Percentiles rank a stretch among this genome's conserved stretches.
phyloP scores from a whole-genome alignment of 2,113 vertebrate genomes.

The Gymnogyps californianus region DNA sequence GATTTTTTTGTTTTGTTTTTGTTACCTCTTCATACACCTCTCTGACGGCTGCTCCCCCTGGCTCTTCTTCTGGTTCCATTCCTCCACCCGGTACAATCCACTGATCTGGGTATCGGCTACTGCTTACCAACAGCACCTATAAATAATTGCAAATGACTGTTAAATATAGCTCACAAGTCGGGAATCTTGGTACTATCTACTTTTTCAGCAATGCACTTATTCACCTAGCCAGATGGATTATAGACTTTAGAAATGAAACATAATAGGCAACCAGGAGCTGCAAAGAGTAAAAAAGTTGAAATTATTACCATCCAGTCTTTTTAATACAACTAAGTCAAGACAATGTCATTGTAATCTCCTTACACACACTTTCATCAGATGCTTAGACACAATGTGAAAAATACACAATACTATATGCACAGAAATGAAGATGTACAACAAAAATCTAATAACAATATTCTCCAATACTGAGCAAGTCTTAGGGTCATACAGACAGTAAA shows the following conservation, averaged over 20 bases:
- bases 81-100: slow-evolving; percentile 92
- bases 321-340: neutral
- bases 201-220: neutral
- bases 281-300: neutral
- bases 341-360: neutral
- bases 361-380: neutral
- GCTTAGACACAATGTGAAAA: neutral
- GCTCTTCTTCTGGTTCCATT: slow-evolving; percentile 91
- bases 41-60: slow-evolving; percentile 83
- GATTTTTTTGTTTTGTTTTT: neutral
- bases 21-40: slow-evolving; percentile 91
- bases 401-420: neutral
- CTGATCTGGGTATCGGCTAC: slow-evolving; percentile 89
- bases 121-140: slow-evolving; percentile 88
- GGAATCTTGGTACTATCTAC: neutral
- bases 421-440: neutral
- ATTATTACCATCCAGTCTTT: neutral
- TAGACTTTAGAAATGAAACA: neutral
- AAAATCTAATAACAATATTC: neutral
- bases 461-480: neutral
- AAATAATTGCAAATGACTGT: slow-evolving; percentile 14
- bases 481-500: neutral
- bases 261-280: neutral
- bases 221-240: neutral
- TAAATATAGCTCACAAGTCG: neutral